Evolutionary conservation across 2,888 invertebrate genomes (phyloP), one percentile per base, ranked within the genome.

Genomic region (Cantharis lateralis): DNA sequence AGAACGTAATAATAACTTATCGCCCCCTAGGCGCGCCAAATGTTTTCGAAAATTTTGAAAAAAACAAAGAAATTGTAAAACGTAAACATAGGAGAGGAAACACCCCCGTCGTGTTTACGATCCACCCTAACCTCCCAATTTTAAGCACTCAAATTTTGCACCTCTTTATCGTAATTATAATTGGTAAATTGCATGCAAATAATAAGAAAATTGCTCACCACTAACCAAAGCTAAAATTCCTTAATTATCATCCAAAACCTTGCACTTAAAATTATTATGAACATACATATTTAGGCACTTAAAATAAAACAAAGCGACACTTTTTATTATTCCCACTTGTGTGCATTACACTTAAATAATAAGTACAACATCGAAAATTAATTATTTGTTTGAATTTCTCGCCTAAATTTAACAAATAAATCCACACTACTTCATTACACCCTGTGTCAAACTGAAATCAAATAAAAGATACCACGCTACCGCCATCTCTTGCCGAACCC

Each of bases 361-460:
- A 63, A 28, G 28, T 48, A 69, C 73, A 62, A 62, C 73, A 73
- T 69, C 13, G 68, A 69, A 32, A 73, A 73, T 62, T 68, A 73
- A 62, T 69, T 72, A 18, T 48, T 72, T 48, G 48, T 48, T 48
- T 48, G 48, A 68, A 73, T 73, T 73, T 73, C 18, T 69, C 62
- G 69, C 68, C 68, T 69, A 69, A 73, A 73, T 48, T 15, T 18
- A 15, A 48, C 24, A 66, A 66, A 66, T 66, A 66, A 24, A 66
- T 48, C 48, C 48, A 48, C 18, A 66, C 64, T 73, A 66, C 68
- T 73, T 73, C 68, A 73, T 73, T 73, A 68, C 73, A 73, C 73
- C 73, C 73, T 73, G 73, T 73, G 73, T 73, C 73, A 73, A 73
- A 73, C 73, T 73, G 73, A 68, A 73, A 73, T 73, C 73, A 73